These are phyloP conservation scores for Ameiurus melas DNA, from an alignment of 2,113 vertebrate species.

Conservation along the genomic window DNA sequence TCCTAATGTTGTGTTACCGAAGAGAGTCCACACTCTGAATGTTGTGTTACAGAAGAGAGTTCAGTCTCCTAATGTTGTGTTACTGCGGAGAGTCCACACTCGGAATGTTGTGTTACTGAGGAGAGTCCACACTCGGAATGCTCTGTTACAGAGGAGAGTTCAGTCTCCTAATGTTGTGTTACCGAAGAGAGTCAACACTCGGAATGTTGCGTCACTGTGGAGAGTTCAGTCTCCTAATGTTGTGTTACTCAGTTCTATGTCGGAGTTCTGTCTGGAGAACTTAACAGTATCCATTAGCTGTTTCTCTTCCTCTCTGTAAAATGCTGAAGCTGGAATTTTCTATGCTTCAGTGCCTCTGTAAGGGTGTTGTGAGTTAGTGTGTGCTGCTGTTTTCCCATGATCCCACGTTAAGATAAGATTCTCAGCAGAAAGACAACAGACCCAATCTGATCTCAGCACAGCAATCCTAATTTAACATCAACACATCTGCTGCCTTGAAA, in stretches of 20 bases:
- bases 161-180: background rate
- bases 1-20: background rate
- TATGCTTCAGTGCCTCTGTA: conserved; percentile 5
- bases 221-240: background rate
- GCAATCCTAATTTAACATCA: conserved; percentile 11
- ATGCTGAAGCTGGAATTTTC: conserved; percentile 16
- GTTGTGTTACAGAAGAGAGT: background rate
- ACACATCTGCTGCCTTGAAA: conserved; percentile 3
- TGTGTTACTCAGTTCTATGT: background rate
- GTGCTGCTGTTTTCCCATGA: conserved; percentile 30
- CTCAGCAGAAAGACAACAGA: conserved; percentile 28
- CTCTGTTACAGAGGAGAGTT: background rate
- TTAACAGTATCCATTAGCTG: background rate
- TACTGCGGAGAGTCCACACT: background rate
- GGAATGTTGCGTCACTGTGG: background rate
- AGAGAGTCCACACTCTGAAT: background rate
- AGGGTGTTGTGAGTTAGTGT: background rate
- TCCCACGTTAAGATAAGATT: conserved; percentile 32
- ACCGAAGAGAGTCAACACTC: background rate
- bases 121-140: background rate
- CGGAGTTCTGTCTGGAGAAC: background rate
- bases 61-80: background rate
- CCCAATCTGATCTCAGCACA: conserved; percentile 29
- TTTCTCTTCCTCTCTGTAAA: background rate
- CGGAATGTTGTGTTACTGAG: background rate